phyloP scores from a whole-genome alignment of 2,113 vertebrate genomes.

The Chamaetylas fuelleborni region DNA sequence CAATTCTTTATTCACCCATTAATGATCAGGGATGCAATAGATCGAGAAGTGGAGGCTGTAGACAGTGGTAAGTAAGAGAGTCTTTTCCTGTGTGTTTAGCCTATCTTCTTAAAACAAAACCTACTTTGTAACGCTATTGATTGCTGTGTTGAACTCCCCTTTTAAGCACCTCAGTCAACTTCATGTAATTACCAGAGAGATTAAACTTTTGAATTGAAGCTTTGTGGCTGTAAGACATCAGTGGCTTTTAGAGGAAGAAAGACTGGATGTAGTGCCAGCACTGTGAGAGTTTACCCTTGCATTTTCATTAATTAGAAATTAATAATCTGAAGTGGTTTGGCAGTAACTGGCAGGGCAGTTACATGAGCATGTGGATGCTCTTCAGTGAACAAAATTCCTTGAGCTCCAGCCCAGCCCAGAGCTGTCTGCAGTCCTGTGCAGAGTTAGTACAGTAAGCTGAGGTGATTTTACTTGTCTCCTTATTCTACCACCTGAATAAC shows the following conservation, averaged over 20 bases:
- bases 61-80: constrained; percentile 87
- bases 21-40: constrained; percentile 93
- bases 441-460: neutral
- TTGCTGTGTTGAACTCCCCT: neutral
- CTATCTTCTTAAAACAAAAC: neutral
- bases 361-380: neutral
- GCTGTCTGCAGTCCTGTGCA: neutral
- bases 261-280: neutral
- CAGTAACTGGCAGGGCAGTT: neutral
- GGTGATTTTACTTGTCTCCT: neutral
- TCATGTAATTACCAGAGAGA: neutral
- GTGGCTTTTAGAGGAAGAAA: neutral
- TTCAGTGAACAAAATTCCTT: neutral
- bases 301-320: neutral
- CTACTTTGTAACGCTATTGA: neutral
- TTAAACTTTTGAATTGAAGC: neutral
- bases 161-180: neutral
- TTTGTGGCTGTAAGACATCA: neutral
- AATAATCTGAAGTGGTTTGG: neutral
- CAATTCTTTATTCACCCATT: constrained; percentile 96
- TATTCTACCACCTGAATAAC: neutral
- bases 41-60: constrained; percentile 94
- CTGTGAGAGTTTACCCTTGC: neutral
- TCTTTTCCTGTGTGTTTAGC: neutral
- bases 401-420: neutral